Percentiles rank a stretch among this genome's conserved stretches.
Conservation (phyloP, 2,888 invertebrate species). For the Amblyjoppa proteus region DNA sequence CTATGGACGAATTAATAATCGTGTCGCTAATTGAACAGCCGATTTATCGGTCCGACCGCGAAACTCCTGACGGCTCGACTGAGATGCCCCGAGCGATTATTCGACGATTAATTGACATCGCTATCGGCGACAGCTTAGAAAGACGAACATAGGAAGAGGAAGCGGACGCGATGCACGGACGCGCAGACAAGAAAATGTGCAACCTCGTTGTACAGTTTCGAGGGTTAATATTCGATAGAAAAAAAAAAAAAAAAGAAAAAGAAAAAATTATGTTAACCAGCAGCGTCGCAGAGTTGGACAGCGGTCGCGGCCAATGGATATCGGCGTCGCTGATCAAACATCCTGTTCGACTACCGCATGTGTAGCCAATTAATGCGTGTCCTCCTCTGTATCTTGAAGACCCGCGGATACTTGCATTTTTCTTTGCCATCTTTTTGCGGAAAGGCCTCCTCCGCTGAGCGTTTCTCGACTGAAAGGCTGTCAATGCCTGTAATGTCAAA, state of each 20-base stretch:
- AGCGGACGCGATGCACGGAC: background rate
- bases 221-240: conserved; percentile 6
- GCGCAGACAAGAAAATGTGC: background rate
- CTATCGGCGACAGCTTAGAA: conserved; percentile 43
- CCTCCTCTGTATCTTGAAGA: conserved; percentile 23
- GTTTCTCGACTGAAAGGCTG: background rate
- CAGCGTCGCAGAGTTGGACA: background rate
- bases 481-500: background rate
- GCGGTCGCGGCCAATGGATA: background rate
- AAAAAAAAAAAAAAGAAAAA: conserved; percentile 1
- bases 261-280: conserved; percentile 15
- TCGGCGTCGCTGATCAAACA: conserved; percentile 67
- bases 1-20: conserved; percentile 58
- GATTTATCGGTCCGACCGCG: conserved; percentile 61
- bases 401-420: background rate
- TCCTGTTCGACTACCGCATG: conserved; percentile 68
- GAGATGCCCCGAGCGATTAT: conserved; percentile 28
- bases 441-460: background rate
- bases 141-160: background rate
- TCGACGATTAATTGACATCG: conserved; percentile 66
- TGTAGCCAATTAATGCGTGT: conserved; percentile 76
- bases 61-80: conserved; percentile 60
- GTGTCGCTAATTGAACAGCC: conserved; percentile 68
- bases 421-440: background rate
- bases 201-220: conserved; percentile 3